Evolutionary conservation across 2,888 invertebrate genomes (phyloP), one percentile per base, ranked within the genome.

Genomic region (Cosmopolites sordidus): DNA sequence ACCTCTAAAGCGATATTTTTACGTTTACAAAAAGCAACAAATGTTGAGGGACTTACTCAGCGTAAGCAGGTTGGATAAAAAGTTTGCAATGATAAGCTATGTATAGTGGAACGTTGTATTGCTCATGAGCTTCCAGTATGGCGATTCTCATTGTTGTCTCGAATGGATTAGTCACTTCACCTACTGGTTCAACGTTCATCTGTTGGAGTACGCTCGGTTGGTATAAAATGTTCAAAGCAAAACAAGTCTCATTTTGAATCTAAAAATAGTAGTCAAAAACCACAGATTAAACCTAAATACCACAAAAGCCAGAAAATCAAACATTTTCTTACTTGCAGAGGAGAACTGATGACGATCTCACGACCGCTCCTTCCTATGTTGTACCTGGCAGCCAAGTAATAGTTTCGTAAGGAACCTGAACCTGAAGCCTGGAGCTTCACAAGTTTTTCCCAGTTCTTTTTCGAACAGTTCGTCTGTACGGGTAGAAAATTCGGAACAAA

Each of bases 61-160:
- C 80, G 65, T 86, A 83, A 3, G 85, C 81, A 3, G 90, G 90
- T 66, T 85, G 79, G 33, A 89, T 73, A 69, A 83, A 86, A 48
- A 92, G 75, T 60, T 84, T 83, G 72, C 88, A 89, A 66, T 91
- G 88, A 66, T 89, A 90, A 1, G 90, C 89, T 45, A 90, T 82
- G 65, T 83, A 83, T 38, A 91, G 74, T 1, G 92, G 91, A 17
- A 91, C 82, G 62, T 85, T 83, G 69, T 83, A 89, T 0, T 80
- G 79, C 63, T 87, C 85, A 60, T 85, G 83, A 0, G 89, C 86
- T 50, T 86, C 86, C 15, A 92, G 75, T 16, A 87, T 83, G 0
- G 83, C 80, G 44, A 91, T 77, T 46, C 85, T 76, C 76, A 86
- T 82, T 53, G 84, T 84, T 56, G 87, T 85, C 59, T 85, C 85